Evolutionary conservation across 2,888 invertebrate genomes (phyloP).

Genomic region (Sinhomidia bicolor): DNA sequence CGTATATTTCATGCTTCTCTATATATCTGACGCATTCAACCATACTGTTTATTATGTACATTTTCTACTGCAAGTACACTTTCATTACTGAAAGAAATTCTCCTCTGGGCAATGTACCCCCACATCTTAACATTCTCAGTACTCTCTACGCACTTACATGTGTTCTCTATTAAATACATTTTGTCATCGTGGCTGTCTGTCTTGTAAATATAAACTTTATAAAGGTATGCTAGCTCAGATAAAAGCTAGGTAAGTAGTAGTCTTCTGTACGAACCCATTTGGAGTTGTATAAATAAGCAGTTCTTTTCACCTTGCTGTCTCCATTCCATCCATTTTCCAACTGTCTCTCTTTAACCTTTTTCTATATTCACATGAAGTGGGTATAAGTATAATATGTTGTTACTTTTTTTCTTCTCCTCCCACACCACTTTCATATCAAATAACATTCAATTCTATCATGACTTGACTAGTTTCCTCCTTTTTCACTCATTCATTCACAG

Average conservation of each 20-base stretch:
- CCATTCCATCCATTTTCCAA: slow-evolving; percentile 24
- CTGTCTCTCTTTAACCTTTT: too few species aligned
- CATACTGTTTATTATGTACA: too few species aligned
- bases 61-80: neutral
- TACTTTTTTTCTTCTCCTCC: slow-evolving; percentile 43
- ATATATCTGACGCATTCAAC: too few species aligned
- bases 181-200: neutral
- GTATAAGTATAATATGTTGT: slow-evolving; percentile 29
- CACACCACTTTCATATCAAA: slow-evolving; percentile 50
- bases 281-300: neutral
- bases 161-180: neutral
- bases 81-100: neutral
- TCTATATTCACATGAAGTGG: neutral
- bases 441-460: slow-evolving; percentile 38
- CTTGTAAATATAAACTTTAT: too few species aligned
- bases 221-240: too few species aligned
- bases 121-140: neutral
- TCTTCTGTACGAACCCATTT: too few species aligned
- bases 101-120: neutral
- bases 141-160: neutral
- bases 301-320: slow-evolving; percentile 44
- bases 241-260: too few species aligned
- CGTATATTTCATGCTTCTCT: too few species aligned
- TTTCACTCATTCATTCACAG: neutral
- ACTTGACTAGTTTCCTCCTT: slow-evolving; percentile 39